These are phyloP conservation scores for Spea bombifrons DNA, from an alignment of 2,113 vertebrate genomes.

Conservation along the genomic window DNA sequence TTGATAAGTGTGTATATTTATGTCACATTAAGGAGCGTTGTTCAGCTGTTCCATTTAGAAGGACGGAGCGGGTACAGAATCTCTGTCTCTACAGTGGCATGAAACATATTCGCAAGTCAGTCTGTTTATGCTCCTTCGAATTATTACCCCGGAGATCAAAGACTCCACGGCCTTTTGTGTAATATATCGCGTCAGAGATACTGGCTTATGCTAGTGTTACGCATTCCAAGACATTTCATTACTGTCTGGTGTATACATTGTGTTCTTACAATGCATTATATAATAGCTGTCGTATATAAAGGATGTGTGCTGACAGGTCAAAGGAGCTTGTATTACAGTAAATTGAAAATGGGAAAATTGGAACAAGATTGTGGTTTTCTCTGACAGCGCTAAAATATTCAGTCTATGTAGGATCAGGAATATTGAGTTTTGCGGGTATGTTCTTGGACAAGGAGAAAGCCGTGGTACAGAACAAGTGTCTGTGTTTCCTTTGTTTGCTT, in stretches of 20 bases:
- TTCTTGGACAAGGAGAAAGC: too few species aligned
- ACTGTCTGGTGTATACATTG: background rate
- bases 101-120: background rate
- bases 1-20: slow-evolving; percentile 26
- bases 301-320: slow-evolving; percentile 32
- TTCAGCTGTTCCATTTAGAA: background rate
- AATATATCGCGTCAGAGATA: background rate
- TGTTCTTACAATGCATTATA: slow-evolving; percentile 21
- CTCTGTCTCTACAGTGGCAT: background rate
- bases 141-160: slow-evolving; percentile 22
- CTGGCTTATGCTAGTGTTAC: background rate
- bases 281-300: slow-evolving; percentile 4
- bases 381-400: too few species aligned
- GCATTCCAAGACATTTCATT: slow-evolving; percentile 7
- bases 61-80: too few species aligned
- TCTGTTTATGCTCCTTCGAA: background rate
- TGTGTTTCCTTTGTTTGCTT: too few species aligned
- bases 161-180: background rate
- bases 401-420: too few species aligned
- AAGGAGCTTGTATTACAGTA: background rate
- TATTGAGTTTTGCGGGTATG: too few species aligned
- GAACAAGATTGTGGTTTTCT: too few species aligned
- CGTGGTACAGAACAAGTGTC: too few species aligned
- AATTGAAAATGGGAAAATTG: too few species aligned
- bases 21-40: background rate